Evolutionary conservation across 2,888 invertebrate species (phyloP).

Genomic region (Dioctria rufipes): DNA sequence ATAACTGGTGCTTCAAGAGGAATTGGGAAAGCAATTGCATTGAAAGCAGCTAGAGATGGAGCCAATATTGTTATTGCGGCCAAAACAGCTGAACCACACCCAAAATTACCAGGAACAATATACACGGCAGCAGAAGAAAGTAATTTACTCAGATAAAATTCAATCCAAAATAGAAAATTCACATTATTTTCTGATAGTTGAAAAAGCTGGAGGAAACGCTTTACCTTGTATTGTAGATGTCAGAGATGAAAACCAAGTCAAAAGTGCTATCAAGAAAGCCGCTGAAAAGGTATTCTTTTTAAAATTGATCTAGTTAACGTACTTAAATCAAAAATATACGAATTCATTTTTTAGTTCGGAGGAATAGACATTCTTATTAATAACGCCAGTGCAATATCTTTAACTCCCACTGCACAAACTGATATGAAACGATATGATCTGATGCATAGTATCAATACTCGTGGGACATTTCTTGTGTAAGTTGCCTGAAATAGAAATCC

Average conservation of each 20-base stretch:
- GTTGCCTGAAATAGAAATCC: conserved; percentile 64
- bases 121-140: conserved; percentile 89
- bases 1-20: conserved; percentile 97
- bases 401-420: conserved; percentile 86
- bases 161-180: not conserved
- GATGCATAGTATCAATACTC: conserved; percentile 94
- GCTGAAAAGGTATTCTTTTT: conserved; percentile 72
- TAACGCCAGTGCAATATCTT: conserved; percentile 95
- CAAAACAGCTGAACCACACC: conserved; percentile 87
- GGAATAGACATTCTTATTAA: conserved; percentile 96
- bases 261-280: conserved; percentile 78
- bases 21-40: conserved; percentile 93
- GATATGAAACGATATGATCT: conserved; percentile 97
- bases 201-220: conserved; percentile 84
- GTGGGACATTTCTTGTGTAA: conserved; percentile 96
- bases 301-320: not conserved
- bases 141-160: conserved; percentile 64
- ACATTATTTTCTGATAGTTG: conserved; percentile 73
- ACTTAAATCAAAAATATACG: not conserved
- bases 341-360: conserved; percentile 77
- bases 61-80: conserved; percentile 91
- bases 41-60: conserved; percentile 91
- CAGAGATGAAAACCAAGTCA: conserved; percentile 81
- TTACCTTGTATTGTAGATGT: conserved; percentile 88
- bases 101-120: conserved; percentile 80